phyloP scores from a whole-genome alignment of 2,113 vertebrate genomes.

The Syngnathoides biaculeatus region DNA sequence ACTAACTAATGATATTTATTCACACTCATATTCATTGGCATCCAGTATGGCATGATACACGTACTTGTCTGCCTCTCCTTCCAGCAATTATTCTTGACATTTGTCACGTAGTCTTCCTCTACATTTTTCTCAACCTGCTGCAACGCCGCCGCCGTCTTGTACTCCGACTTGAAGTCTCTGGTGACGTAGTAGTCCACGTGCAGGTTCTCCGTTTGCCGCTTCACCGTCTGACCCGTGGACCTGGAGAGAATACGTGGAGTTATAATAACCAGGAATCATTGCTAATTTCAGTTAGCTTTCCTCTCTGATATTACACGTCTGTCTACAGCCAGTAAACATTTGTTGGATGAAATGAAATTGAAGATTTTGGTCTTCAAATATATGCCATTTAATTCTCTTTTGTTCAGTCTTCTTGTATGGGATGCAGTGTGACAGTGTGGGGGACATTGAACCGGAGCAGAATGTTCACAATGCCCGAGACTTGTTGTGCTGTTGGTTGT shows the following conservation, averaged over 20 bases:
- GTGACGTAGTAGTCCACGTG: conserved; percentile 86
- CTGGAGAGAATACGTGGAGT: conserved; percentile 58
- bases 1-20: no score
- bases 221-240: conserved; percentile 87
- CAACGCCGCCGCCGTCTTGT: conserved; percentile 83
- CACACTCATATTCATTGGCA: no score
- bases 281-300: no score
- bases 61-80: conserved; percentile 96
- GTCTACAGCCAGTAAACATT: background rate
- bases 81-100: conserved; percentile 96
- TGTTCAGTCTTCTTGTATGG: no score
- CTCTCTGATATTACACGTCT: no score
- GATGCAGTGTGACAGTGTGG: no score
- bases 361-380: no score
- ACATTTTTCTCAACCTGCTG: conserved; percentile 95
- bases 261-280: background rate
- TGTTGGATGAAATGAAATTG: no score
- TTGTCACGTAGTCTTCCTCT: conserved; percentile 94
- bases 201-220: conserved; percentile 90
- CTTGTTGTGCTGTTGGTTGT: no score
- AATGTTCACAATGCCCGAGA: no score
- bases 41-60: conserved; percentile 32
- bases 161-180: conserved; percentile 93
- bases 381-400: background rate
- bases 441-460: no score